Evolutionary conservation across 2,888 invertebrate species (phyloP).

Genomic region (Drosophila mimica): DNA sequence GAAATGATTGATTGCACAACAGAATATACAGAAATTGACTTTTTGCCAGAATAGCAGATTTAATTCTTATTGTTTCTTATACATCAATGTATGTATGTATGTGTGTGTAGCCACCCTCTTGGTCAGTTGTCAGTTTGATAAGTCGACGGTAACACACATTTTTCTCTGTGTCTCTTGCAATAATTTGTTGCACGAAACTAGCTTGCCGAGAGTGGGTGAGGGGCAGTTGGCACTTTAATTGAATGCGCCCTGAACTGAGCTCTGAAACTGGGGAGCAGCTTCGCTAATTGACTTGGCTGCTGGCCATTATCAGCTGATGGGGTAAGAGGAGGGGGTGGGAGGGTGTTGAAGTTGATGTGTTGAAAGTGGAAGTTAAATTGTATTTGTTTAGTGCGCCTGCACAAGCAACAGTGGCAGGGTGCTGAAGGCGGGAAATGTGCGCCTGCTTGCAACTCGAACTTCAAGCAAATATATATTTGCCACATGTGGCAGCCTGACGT

Average conservation of each 20-base stretch:
- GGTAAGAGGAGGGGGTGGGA: neutral
- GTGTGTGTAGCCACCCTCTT: neutral
- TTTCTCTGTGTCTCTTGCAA: constrained; percentile 15
- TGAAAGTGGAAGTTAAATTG: constrained; percentile 81
- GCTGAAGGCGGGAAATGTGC: constrained; percentile 25
- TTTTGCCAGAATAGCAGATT: neutral
- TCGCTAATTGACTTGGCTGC: constrained; percentile 69
- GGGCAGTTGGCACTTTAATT: constrained; percentile 49
- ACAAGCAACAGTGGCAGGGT: constrained; percentile 2
- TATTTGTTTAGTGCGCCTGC: constrained; percentile 71
- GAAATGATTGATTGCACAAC: neutral
- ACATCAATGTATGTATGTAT: neutral
- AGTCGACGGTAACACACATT: constrained; percentile 28
- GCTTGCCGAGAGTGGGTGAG: neutral
- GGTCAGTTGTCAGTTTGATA: constrained; percentile 45
- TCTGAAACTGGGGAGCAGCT: constrained; percentile 21
- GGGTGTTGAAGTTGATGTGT: constrained; percentile 62
- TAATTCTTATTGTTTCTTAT: neutral
- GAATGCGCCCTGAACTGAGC: constrained; percentile 38
- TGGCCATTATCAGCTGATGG: constrained; percentile 46
- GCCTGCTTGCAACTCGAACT: constrained; percentile 42
- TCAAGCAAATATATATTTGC: constrained; percentile 43
- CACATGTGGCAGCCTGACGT: constrained; percentile 34
- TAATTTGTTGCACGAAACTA: constrained; percentile 22
- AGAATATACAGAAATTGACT: neutral